Evolutionary conservation across 2,797 vertebrate genomes (phyloP), one percentile per base, ranked within the genome.

Genomic region (Sebastes variabilis): DNA sequence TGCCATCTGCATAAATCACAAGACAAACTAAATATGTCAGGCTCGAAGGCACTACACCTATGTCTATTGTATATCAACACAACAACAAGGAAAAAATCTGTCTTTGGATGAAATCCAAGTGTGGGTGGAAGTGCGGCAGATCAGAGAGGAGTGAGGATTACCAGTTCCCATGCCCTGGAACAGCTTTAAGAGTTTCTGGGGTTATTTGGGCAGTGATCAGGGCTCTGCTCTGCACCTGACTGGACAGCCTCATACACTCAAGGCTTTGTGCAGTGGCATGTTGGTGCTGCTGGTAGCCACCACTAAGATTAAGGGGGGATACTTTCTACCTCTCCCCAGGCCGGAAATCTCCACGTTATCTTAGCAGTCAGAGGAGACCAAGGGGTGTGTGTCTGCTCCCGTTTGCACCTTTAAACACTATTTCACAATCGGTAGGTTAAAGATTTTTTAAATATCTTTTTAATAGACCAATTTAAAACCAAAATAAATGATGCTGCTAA

Each of bases 211-310:
- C 64, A 81, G 65, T 32, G 61, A 72, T 74, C 13, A 5, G 75
- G 74, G 36, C 66, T 67, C 59, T 52, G 36, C 66, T 67, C 59
- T 55, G 36, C 80, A 88, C 72, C 83, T 86, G 66, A 88, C 77
- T 55, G 74, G 70, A 73, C 56, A 27, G 83, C 64, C 77, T 75
- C 34, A 71, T 62, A 91, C 89, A 92, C 83, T 89, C 64, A 49
- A 6, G 36, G 83, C 81, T 91, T 90, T 92, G 82, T 91, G 83
- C 71, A 64, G 65, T 46, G 82, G 81, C 74, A 22, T 54, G 52
- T n/a, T 93, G 86, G 86, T 89, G 84, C 78, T 89, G 79, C 86
- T 88, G 83, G 77, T 91, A 85, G 71, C 78, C 77, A 38, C 58
- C 14, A 68, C 75, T 71, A 75, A 84, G 81, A 77, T 89, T 84